Percentiles rank a stretch among this genome's conserved stretches.
Conservation (phyloP, 2,797 vertebrate species). For the Thaleichthys pacificus region DNA sequence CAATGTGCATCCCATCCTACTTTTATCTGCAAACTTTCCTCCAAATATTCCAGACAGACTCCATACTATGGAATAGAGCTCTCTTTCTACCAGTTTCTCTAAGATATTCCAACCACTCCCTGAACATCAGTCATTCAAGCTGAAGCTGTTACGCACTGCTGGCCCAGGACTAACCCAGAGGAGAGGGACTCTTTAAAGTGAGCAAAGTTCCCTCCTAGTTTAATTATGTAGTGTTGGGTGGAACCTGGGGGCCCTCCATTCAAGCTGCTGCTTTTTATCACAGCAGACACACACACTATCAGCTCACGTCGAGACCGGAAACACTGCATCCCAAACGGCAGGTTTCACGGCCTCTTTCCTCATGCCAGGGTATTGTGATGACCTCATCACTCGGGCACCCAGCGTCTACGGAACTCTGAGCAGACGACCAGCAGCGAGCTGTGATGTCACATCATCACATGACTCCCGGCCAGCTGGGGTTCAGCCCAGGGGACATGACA, state of each 20-base stretch:
- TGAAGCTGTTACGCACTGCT: conserved; percentile 69
- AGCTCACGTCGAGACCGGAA: conserved; percentile 64
- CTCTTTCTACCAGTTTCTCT: conserved; percentile 63
- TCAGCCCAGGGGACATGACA: conserved; percentile 46
- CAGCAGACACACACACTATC: conserved; percentile 36
- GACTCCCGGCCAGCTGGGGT: conserved; percentile 60
- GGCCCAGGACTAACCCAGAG: conserved; percentile 57
- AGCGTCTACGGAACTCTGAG: conserved; percentile 62
- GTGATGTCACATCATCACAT: conserved; percentile 68
- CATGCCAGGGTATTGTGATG: conserved; percentile 57
- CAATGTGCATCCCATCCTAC: background rate
- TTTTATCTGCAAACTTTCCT: conserved; percentile 53
- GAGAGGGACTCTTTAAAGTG: conserved; percentile 68
- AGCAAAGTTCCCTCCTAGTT: conserved; percentile 69
- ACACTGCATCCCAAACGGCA: conserved; percentile 50
- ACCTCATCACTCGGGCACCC: conserved; percentile 72
- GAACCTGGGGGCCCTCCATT: conserved; percentile 63
- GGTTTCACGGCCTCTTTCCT: conserved; percentile 58
- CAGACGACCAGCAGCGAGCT: conserved; percentile 61
- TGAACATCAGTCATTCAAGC: conserved; percentile 63
- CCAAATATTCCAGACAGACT: conserved; percentile 57
- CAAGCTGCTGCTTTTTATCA: conserved; percentile 61
- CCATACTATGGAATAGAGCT: conserved; percentile 58
- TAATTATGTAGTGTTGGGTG: conserved; percentile 71
- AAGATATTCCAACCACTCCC: conserved; percentile 72